Evolutionary conservation across 2,113 vertebrate genomes (phyloP).

Genomic region (Edolisoma coerulescens): DNA sequence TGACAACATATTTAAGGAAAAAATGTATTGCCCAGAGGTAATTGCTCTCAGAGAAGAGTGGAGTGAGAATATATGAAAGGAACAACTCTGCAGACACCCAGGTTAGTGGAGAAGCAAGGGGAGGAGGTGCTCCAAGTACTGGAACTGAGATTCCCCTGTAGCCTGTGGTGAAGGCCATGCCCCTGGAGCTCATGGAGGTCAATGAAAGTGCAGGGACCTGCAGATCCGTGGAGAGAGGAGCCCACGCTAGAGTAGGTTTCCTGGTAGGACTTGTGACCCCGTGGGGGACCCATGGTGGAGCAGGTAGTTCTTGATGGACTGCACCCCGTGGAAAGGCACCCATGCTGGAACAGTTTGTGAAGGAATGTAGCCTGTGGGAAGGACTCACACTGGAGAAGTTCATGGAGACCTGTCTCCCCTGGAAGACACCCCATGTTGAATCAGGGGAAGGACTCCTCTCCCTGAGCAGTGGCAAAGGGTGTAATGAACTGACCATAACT

Average conservation of each 20-base stretch:
- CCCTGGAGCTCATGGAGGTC: neutral
- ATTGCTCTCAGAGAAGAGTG: neutral
- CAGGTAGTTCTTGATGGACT: neutral
- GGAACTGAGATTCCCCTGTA: neutral
- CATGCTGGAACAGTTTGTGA: neutral
- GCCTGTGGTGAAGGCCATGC: neutral
- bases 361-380: neutral
- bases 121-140: neutral
- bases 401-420: accelerated
- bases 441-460: neutral
- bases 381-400: neutral
- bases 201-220: neutral
- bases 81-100: neutral
- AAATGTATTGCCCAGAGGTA: neutral
- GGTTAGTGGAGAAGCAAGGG: neutral
- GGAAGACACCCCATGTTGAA: neutral
- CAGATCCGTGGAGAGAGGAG: neutral
- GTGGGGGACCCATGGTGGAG: neutral
- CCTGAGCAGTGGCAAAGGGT: neutral
- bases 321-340: neutral
- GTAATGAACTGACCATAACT: neutral
- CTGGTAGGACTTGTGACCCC: neutral
- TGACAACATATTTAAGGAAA: neutral
- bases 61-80: neutral
- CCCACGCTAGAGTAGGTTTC: neutral